These are phyloP conservation scores for Coccyzus lansbergi DNA, from an alignment of 2,797 vertebrate species.

Conservation along the genomic window DNA sequence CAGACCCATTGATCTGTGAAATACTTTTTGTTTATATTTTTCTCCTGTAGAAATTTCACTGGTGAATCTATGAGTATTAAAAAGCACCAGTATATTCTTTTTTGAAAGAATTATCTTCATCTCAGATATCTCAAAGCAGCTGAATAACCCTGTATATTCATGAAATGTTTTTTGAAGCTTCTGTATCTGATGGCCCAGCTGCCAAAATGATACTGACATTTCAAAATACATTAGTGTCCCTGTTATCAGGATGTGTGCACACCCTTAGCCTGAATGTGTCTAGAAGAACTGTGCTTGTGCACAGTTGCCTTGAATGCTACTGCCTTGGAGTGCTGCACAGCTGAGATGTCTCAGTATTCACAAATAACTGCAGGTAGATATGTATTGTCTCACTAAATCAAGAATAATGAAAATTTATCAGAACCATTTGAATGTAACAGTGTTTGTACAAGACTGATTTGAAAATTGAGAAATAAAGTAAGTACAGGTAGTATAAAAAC, in stretches of 20 bases:
- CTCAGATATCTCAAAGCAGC: not conserved
- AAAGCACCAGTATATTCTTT: not conserved
- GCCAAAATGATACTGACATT: not conserved
- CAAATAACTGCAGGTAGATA: not conserved
- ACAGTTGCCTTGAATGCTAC: not conserved
- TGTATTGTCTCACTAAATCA: not conserved
- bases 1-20: not conserved
- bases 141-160: not conserved
- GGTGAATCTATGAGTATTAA: not conserved
- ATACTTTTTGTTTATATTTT: not conserved
- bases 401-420: not conserved
- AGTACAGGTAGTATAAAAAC: not conserved
- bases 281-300: not conserved
- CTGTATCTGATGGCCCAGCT: not conserved
- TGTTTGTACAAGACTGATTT: not conserved
- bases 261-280: not conserved
- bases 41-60: not conserved
- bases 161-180: not conserved
- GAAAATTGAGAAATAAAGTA: not conserved
- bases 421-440: not conserved
- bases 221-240: not conserved
- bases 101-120: not conserved
- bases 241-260: not conserved
- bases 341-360: not conserved
- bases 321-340: not conserved